Evolutionary conservation across 2,888 invertebrate genomes (phyloP).

Genomic region (Polia nebulosa): DNA sequence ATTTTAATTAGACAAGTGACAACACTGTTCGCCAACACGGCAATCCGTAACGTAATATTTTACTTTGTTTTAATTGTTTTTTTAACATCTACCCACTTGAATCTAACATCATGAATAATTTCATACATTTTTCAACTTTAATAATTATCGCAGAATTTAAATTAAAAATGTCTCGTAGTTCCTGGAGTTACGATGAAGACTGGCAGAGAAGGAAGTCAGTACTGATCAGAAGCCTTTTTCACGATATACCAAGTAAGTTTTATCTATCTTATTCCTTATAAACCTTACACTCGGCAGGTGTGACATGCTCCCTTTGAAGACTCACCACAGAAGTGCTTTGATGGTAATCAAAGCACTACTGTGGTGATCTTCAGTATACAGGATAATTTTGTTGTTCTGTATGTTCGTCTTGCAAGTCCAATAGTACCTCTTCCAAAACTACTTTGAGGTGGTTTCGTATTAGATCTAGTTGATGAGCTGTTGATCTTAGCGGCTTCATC

Average conservation of each 20-base stretch:
- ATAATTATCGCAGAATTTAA: slow-evolving; percentile 18
- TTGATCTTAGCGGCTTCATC: too few species aligned
- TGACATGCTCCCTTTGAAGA: too few species aligned
- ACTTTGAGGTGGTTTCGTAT: too few species aligned
- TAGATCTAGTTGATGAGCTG: too few species aligned
- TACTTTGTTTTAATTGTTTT: neutral
- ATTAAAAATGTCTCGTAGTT: slow-evolving; percentile 58
- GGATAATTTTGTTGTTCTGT: too few species aligned
- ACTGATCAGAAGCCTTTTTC: slow-evolving; percentile 66
- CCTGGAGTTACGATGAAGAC: slow-evolving; percentile 54
- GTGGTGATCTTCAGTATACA: too few species aligned
- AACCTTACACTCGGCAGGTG: too few species aligned
- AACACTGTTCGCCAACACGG: neutral
- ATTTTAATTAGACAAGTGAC: neutral
- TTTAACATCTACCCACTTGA: slow-evolving; percentile 47
- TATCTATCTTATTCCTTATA: neutral
- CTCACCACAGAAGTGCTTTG: too few species aligned
- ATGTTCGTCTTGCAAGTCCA: too few species aligned
- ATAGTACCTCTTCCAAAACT: too few species aligned
- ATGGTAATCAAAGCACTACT: too few species aligned
- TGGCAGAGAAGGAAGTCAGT: slow-evolving; percentile 68
- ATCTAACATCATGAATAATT: neutral
- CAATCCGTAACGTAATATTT: too few species aligned
- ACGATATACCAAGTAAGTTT: slow-evolving; percentile 66
- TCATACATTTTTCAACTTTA: slow-evolving; percentile 7